A percentile compares a stretch with the other conserved stretches of the same genome.
These are phyloP conservation scores for Cheilosia vernalis DNA, from an alignment of 2,888 invertebrate genomes.

Conservation along the genomic window DNA sequence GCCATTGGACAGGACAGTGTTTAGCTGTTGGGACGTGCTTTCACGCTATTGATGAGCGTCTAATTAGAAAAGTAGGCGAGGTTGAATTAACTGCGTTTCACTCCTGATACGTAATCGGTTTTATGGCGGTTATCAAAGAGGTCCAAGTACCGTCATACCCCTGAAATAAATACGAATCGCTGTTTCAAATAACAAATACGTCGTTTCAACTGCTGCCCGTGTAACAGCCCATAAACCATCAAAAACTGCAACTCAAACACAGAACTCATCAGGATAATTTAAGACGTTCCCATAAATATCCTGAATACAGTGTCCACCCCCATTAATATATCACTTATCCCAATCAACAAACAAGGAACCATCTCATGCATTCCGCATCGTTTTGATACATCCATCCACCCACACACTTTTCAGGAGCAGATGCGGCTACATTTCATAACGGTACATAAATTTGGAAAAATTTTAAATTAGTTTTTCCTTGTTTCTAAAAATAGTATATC, in stretches of 20 bases:
- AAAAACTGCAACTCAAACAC: constrained; percentile 8
- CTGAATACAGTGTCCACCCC: constrained; percentile 64
- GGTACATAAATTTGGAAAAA: constrained; percentile 74
- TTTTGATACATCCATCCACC: constrained; percentile 49
- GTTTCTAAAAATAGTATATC: constrained; percentile 67
- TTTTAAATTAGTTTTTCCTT: constrained; percentile 70
- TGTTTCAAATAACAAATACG: background rate
- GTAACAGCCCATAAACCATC: constrained; percentile 6
- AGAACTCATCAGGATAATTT: constrained; percentile 27
- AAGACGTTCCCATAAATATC: constrained; percentile 31
- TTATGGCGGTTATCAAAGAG: background rate
- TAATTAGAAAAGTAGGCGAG: constrained; percentile 61
- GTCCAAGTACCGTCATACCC: too few species aligned
- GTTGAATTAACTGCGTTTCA: constrained; percentile 40
- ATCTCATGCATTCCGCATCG: constrained; percentile 13
- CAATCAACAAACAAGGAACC: constrained; percentile 51
- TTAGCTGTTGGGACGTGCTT: constrained; percentile 15
- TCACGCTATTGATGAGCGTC: constrained; percentile 27
- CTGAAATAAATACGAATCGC: too few species aligned
- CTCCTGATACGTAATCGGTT: constrained; percentile 51
- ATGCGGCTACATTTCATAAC: constrained; percentile 70
- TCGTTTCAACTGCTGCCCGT: background rate
- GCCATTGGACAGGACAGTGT: constrained; percentile 9
- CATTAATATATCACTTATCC: constrained; percentile 67
- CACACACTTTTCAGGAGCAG: constrained; percentile 58